phyloP scores from a whole-genome alignment of 2,113 vertebrate genomes.

The Morphnarchus princeps region DNA sequence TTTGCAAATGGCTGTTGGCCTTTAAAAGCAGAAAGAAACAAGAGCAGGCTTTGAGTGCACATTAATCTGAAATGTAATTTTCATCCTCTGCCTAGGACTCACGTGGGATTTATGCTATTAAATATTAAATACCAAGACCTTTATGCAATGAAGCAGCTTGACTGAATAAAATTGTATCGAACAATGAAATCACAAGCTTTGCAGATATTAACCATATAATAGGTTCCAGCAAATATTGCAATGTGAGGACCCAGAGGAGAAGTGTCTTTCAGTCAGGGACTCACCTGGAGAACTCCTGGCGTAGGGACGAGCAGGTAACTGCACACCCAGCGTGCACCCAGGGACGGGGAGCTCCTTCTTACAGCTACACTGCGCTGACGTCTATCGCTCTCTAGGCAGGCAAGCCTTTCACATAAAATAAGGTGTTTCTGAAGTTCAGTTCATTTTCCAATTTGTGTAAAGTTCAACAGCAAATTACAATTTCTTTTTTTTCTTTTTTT shows the following conservation, averaged over 20 bases:
- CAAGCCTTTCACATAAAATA: background rate
- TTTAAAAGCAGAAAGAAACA: background rate
- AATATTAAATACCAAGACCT: slow-evolving; percentile 69
- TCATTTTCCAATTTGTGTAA: background rate
- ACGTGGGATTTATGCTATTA: slow-evolving; percentile 53
- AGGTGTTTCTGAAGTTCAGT: background rate
- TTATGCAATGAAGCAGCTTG: slow-evolving; percentile 40
- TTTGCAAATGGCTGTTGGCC: background rate
- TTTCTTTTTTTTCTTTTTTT: background rate
- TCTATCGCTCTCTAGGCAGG: fast-evolving
- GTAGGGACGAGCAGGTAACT: background rate
- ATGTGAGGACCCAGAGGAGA: background rate
- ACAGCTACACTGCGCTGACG: fast-evolving
- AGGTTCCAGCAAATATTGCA: background rate
- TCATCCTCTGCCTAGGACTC: slow-evolving; percentile 34
- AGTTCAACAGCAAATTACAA: background rate
- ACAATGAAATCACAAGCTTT: slow-evolving; percentile 28
- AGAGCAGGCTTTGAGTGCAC: background rate
- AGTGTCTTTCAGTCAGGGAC: background rate
- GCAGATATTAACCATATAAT: background rate
- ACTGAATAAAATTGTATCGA: slow-evolving; percentile 46
- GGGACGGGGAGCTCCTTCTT: fast-evolving
- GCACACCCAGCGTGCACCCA: fast-evolving
- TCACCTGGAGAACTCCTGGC: background rate
- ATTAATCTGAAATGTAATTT: slow-evolving; percentile 60